phyloP scores from a whole-genome alignment of 2,797 vertebrate genomes.

The Sebastes elongatus region DNA sequence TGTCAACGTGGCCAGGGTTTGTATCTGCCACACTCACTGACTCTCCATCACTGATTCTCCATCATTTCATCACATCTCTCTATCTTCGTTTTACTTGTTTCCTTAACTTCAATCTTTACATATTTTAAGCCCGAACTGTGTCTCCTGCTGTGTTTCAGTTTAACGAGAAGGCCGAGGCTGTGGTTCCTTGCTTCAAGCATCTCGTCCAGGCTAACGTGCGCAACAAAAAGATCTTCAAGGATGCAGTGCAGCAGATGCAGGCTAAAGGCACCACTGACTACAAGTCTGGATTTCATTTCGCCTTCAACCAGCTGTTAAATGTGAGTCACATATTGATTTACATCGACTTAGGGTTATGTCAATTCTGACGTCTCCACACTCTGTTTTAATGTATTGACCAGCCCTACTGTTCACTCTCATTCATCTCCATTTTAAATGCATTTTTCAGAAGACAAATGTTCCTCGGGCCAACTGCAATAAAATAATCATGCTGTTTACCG shows the following conservation, averaged over 20 bases:
- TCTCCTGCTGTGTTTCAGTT: conserved; percentile 83
- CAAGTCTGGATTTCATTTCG: conserved; percentile 97
- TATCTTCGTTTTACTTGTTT: background rate
- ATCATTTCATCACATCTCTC: background rate
- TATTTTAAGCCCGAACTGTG: background rate
- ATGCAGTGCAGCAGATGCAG: conserved; percentile 94
- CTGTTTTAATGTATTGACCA: background rate
- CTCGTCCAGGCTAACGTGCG: conserved; percentile 97
- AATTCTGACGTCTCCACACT: background rate
- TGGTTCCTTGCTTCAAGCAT: conserved; percentile 97
- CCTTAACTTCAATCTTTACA: background rate
- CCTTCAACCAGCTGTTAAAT: conserved; percentile 97
- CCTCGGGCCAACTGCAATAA: conserved; percentile 98
- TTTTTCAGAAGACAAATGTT: conserved; percentile 88
- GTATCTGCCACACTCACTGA: conserved; percentile 46
- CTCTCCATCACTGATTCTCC: background rate
- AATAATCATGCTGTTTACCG: conserved; percentile 99
- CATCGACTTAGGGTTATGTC: background rate
- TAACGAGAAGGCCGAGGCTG: conserved; percentile 95
- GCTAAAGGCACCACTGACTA: conserved; percentile 98
- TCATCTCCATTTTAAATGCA: background rate
- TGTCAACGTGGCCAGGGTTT: conserved; percentile 94
- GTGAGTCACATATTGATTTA: conserved; percentile 77
- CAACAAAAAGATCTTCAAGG: conserved; percentile 99
- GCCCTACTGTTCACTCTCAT: background rate